Base-by-base conservation (phyloP, 2,797 vertebrate species). In the Amphiprion clarkii region DNA sequence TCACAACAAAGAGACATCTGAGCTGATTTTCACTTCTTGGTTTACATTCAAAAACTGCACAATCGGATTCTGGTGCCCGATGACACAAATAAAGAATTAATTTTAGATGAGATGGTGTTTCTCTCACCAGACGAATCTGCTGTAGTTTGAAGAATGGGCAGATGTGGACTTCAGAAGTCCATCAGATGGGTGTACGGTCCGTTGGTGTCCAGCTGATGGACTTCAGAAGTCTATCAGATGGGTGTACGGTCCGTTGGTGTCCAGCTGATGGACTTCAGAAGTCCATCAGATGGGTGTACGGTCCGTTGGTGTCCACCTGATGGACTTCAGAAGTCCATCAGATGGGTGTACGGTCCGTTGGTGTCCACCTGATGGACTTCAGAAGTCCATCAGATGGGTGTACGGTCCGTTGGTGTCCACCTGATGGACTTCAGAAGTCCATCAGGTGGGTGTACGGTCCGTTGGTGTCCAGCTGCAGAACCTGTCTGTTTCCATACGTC, bases 281-380 rank as follows among this genome's bases (percentile, higher is more conserved):
- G 71, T 99, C 97, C 82, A 98, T 93, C 69, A 99, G 77, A 67
- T 99, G 97, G 49, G 96, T 98, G 85, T 96, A 97, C 1, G 98
- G 97, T 77, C 98, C 97, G 31, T 99, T 97, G 58, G 98, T 99
- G 82, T 99, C 95, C 23, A 99, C 92, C 60, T 94, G 95, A n/a
- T n/a, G n/a, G n/a, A n/a, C n/a, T n/a, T n/a, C n/a, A n/a, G n/a
- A 99, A 98, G 71, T 99, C 97, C 82, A 98, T 93, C 69, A 99
- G 77, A 67, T 99, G 97, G 49, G 96, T 98, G 85, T 96, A 97
- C 1, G 98, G 97, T 77, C 98, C 97, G 31, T 99, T 97, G 58
- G 98, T 99, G 82, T 99, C 95, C 23, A 99, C 92, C 60, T 94
- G 95, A n/a, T n/a, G n/a, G n/a, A n/a, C n/a, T n/a, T n/a, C n/a